Conservation (phyloP, 2,888 invertebrate genomes). For the Rhamphomyia laevipes region DNA sequence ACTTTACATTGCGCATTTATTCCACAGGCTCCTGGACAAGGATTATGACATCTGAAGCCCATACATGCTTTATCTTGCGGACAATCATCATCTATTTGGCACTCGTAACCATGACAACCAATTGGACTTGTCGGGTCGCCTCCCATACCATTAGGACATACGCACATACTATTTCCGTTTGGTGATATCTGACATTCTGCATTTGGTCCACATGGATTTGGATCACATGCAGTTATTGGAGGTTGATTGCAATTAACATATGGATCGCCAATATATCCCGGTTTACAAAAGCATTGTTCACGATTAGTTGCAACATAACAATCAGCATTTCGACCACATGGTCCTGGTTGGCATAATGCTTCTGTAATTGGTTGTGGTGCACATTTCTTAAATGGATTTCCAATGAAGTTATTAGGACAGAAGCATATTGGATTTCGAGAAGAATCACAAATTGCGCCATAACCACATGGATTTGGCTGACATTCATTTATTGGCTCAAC, state of each 20-base stretch:
- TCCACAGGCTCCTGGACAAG: slow-evolving; percentile 74
- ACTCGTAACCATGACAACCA: slow-evolving; percentile 70
- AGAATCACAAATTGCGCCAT: slow-evolving; percentile 67
- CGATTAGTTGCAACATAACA: slow-evolving; percentile 72
- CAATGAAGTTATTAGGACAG: slow-evolving; percentile 70
- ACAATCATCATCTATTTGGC: slow-evolving; percentile 70
- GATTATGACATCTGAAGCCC: slow-evolving; percentile 67
- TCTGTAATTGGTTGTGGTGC: slow-evolving; percentile 46
- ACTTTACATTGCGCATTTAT: slow-evolving; percentile 60
- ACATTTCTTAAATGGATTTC: slow-evolving; percentile 73
- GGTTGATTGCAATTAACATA: slow-evolving; percentile 62
- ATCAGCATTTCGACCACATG: slow-evolving; percentile 71
- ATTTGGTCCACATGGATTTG: slow-evolving; percentile 71
- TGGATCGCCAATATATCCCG: slow-evolving; percentile 66
- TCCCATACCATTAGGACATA: slow-evolving; percentile 60
- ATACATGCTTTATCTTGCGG: slow-evolving; percentile 60
- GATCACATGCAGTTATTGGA: slow-evolving; percentile 57
- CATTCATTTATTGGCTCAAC: slow-evolving; percentile 68
- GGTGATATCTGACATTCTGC: slow-evolving; percentile 57
- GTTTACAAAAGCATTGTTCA: slow-evolving; percentile 73
- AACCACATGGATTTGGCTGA: slow-evolving; percentile 70
- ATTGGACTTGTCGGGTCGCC: slow-evolving; percentile 61
- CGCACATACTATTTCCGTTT: slow-evolving; percentile 58
- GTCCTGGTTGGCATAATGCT: slow-evolving; percentile 65
- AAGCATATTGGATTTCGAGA: slow-evolving; percentile 68